Percentiles rank a stretch among this genome's conserved stretches.
These are phyloP conservation scores for Sebastes nivosus DNA, from an alignment of 2,797 vertebrate species.

Conservation along the genomic window DNA sequence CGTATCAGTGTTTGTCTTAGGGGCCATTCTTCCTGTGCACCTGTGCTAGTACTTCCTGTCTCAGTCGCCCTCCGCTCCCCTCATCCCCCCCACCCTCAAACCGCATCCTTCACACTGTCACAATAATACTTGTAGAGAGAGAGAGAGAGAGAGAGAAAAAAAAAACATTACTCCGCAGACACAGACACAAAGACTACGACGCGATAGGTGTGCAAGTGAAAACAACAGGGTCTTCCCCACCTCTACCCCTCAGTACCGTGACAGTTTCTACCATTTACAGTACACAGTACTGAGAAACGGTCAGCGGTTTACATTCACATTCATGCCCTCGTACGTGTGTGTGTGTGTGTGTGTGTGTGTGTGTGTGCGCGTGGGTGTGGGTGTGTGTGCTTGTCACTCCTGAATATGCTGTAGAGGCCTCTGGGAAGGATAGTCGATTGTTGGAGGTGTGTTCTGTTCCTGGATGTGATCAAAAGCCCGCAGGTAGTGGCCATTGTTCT, in stretches of 20 bases:
- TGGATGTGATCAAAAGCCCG: slow-evolving; percentile 88
- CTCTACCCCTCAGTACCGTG: slow-evolving; percentile 54
- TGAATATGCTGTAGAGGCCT: slow-evolving; percentile 90
- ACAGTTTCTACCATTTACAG: slow-evolving; percentile 36
- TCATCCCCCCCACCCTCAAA: slow-evolving; percentile 72
- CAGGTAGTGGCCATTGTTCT: slow-evolving; percentile 90
- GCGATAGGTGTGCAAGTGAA: slow-evolving; percentile 47
- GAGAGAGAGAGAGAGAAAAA: background rate
- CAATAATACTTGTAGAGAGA: slow-evolving; percentile 50
- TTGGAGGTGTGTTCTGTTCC: slow-evolving; percentile 79
- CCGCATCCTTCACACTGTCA: slow-evolving; percentile 80
- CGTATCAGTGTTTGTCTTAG: slow-evolving; percentile 63
- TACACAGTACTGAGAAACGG: slow-evolving; percentile 38
- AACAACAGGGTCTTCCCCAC: slow-evolving; percentile 77
- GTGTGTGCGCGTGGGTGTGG: background rate
- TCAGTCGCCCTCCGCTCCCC: slow-evolving; percentile 70
- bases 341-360: background rate
- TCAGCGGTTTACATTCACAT: slow-evolving; percentile 40
- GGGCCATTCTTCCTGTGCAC: slow-evolving; percentile 87
- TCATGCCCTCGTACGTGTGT: background rate
- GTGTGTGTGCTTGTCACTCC: slow-evolving; percentile 78
- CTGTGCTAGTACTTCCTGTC: slow-evolving; percentile 85
- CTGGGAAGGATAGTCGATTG: slow-evolving; percentile 85
- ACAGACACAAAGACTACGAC: slow-evolving; percentile 27
- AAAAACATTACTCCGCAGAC: slow-evolving; percentile 16